A percentile compares a stretch with the other conserved stretches of the same genome.
phyloP scores from a whole-genome alignment of 92 coral and sea anemone genomes.

The Paragorgia papillata region DNA sequence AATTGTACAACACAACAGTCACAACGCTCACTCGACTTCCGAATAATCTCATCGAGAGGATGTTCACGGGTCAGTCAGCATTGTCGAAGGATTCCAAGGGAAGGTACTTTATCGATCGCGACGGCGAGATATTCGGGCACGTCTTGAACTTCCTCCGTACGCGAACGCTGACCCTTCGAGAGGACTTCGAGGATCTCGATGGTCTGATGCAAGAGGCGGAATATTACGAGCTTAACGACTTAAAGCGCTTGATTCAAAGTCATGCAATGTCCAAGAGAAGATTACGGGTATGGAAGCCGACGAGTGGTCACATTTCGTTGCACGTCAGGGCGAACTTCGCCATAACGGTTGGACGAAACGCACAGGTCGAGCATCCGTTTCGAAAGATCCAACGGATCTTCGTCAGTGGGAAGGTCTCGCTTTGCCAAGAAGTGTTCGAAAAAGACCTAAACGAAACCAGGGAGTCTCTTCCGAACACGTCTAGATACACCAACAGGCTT shows the following conservation, averaged over 20 bases:
- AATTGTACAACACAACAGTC: slow-evolving; percentile 80
- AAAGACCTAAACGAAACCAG: slow-evolving; percentile 77
- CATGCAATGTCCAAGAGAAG: slow-evolving; percentile 51
- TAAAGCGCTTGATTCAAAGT: slow-evolving; percentile 69
- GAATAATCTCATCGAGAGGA: slow-evolving; percentile 76
- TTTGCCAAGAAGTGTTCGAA: slow-evolving; percentile 87
- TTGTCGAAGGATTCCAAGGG: slow-evolving; percentile 75
- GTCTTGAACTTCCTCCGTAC: slow-evolving; percentile 82
- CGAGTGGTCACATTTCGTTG: slow-evolving; percentile 76
- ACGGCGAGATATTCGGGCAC: slow-evolving; percentile 81
- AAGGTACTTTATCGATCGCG: slow-evolving; percentile 90
- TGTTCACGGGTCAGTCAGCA: slow-evolving; percentile 73
- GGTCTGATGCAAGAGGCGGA: slow-evolving; percentile 84
- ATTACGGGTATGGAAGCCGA: slow-evolving; percentile 55
- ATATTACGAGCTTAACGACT: slow-evolving; percentile 68
- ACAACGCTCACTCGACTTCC: slow-evolving; percentile 81
- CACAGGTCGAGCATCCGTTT: slow-evolving; percentile 83
- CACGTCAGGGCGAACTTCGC: slow-evolving; percentile 84
- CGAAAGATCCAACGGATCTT: slow-evolving; percentile 83
- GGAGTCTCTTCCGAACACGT: slow-evolving; percentile 77
- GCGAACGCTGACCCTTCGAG: slow-evolving; percentile 68
- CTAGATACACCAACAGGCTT: slow-evolving; percentile 88
- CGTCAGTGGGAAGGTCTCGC: slow-evolving; percentile 81
- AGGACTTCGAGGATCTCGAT: slow-evolving; percentile 74
- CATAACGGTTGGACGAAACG: slow-evolving; percentile 56